These are phyloP conservation scores for Lepisosteus osseus DNA, from an alignment of 2,113 vertebrate species.

Conservation along the genomic window DNA sequence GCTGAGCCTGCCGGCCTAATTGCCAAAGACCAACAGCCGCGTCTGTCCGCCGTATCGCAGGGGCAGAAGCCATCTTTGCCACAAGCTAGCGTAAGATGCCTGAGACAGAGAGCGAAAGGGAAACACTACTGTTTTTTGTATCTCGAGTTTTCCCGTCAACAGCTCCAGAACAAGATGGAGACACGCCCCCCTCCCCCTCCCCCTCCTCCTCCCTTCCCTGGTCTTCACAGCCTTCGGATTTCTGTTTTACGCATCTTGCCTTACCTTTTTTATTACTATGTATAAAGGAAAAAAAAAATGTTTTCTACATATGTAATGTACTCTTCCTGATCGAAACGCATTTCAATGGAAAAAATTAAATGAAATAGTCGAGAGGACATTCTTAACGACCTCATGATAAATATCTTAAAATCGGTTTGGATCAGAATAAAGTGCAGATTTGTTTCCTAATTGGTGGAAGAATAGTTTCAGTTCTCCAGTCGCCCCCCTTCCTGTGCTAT, in stretches of 20 bases:
- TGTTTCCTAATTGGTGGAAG: background rate
- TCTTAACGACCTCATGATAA: slow-evolving; percentile 49
- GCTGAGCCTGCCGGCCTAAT: slow-evolving; percentile 97
- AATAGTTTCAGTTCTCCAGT: background rate
- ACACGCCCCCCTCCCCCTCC: slow-evolving; percentile 12
- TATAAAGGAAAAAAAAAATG: slow-evolving; percentile 77
- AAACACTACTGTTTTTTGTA: slow-evolving; percentile 67
- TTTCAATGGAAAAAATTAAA: slow-evolving; percentile 40
- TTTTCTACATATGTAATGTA: slow-evolving; percentile 87
- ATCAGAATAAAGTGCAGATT: background rate
- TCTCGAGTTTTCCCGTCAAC: slow-evolving; percentile 52
- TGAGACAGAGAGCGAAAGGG: slow-evolving; percentile 78
- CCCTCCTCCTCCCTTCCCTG: slow-evolving; percentile 18
- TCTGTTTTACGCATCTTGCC: slow-evolving; percentile 97
- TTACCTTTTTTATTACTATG: slow-evolving; percentile 93
- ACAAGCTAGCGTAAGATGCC: slow-evolving; percentile 80
- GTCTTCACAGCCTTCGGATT: slow-evolving; percentile 67
- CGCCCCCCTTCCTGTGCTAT: background rate
- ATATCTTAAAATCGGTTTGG: slow-evolving; percentile 33
- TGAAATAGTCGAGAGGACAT: slow-evolving; percentile 44
- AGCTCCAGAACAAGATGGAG: slow-evolving; percentile 66
- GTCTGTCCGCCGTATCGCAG: slow-evolving; percentile 73
- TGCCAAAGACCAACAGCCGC: slow-evolving; percentile 72
- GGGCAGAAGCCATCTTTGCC: slow-evolving; percentile 72
- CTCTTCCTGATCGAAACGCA: slow-evolving; percentile 45